Conservation (phyloP, 2,888 invertebrate species). For the Xiphydria camelus region DNA sequence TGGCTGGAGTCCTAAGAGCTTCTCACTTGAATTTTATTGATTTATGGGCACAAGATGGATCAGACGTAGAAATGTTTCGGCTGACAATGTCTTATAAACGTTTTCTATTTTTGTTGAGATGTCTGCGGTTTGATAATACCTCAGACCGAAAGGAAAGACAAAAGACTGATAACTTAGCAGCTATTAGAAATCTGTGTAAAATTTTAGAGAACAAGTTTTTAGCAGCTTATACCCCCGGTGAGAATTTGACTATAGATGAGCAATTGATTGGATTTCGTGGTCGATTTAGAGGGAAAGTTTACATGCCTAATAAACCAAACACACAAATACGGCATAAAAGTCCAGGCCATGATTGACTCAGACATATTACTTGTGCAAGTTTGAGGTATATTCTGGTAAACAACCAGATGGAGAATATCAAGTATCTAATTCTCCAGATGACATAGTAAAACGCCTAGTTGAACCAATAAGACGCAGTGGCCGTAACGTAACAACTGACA, state of each 20-base stretch:
- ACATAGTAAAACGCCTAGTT: conserved; percentile 12
- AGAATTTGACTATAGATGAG: conserved; percentile 6
- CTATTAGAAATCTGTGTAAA: conserved; percentile 15
- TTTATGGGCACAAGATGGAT: conserved; percentile 31
- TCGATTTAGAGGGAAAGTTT: neutral
- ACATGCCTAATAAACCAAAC: conserved; percentile 16
- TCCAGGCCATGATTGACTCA: conserved; percentile 9
- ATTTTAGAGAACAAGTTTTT: conserved; percentile 4
- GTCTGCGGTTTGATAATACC: conserved; percentile 13
- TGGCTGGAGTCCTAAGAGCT: conserved; percentile 22
- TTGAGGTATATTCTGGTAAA: conserved; percentile 15
- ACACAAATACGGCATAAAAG: conserved; percentile 17
- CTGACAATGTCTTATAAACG: conserved; percentile 19
- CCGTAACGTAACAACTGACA: conserved; percentile 21
- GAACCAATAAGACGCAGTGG: conserved; percentile 12
- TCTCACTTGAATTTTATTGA: conserved; percentile 22
- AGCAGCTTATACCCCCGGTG: conserved; percentile 6
- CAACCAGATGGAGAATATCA: conserved; percentile 4
- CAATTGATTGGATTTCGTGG: neutral
- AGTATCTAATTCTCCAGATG: conserved; percentile 7
- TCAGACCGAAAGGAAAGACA: conserved; percentile 15
- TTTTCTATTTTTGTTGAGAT: conserved; percentile 10
- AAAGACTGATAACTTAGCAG: conserved; percentile 21
- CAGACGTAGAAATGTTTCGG: conserved; percentile 24
- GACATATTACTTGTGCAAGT: conserved; percentile 11